A percentile compares a stretch with the other conserved stretches of the same genome.
Conservation (phyloP, 2,113 vertebrate genomes). For the Laterallus jamaicensis region DNA sequence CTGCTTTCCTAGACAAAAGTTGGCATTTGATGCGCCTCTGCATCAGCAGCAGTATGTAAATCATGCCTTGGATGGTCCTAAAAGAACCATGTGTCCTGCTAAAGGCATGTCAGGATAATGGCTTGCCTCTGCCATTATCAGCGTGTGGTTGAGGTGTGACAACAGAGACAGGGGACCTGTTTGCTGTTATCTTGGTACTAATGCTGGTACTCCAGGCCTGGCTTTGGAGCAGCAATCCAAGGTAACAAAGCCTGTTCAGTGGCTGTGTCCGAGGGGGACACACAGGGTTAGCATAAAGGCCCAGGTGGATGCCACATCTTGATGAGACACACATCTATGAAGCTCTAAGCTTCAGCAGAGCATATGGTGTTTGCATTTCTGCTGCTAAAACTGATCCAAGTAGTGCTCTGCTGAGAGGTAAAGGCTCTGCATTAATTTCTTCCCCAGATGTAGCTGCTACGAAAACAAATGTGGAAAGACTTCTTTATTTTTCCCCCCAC, state of each 20-base stretch:
- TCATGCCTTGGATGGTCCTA: background rate
- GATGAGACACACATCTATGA: background rate
- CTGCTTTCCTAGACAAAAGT: background rate
- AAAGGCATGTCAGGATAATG: background rate
- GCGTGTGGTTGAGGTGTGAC: background rate
- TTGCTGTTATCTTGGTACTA: background rate
- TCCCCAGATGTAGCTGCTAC: constrained; percentile 1
- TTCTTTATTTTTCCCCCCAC: background rate
- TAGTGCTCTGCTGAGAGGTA: background rate
- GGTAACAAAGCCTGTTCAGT: rapidly evolving
- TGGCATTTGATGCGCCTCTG: background rate
- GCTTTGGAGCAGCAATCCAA: background rate
- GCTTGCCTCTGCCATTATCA: background rate
- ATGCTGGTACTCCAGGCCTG: background rate
- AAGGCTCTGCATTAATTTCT: background rate
- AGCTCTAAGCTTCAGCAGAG: background rate
- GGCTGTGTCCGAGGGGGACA: background rate
- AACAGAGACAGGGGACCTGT: background rate
- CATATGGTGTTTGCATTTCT: background rate
- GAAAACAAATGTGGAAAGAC: constrained; percentile 35
- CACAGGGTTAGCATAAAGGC: background rate
- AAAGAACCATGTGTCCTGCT: rapidly evolving
- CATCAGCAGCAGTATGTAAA: background rate
- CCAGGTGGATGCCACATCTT: background rate
- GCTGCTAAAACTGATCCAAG: background rate